phyloP scores from a whole-genome alignment of 2,113 vertebrate species.

The Chloropsis hardwickii region DNA sequence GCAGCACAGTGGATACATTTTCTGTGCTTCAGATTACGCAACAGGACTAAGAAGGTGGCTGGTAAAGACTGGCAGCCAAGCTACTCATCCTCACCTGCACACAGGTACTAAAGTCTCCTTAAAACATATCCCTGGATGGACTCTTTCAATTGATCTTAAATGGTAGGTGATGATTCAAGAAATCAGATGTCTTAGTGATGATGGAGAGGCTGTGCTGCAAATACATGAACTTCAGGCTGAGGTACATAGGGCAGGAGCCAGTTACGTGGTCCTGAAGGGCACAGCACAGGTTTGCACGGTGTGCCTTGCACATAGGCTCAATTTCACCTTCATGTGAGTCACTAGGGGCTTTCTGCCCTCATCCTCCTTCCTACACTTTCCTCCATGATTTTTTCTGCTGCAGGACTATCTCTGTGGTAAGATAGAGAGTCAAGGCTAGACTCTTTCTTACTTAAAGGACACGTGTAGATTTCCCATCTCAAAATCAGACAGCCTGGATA shows the following conservation, averaged over 20 bases:
- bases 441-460: not conserved
- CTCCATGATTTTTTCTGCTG: not conserved
- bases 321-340: not conserved
- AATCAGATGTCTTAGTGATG: not conserved
- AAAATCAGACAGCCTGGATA: not conserved
- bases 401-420: not conserved
- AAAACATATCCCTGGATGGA: not conserved
- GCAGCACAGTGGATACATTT: not conserved
- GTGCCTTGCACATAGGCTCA: not conserved
- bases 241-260: not conserved
- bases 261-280: not conserved
- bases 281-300: fast-evolving
- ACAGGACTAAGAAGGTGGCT: not conserved
- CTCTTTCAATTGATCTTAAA: not conserved
- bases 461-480: not conserved
- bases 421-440: not conserved
- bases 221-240: not conserved
- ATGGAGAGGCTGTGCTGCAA: not conserved
- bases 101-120: not conserved
- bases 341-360: not conserved
- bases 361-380: not conserved
- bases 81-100: not conserved
- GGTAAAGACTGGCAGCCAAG: not conserved
- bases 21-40: not conserved
- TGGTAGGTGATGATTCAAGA: not conserved